A percentile compares a stretch with the other conserved stretches of the same genome.
These are phyloP conservation scores for Neopelma chrysocephalum DNA, from an alignment of 2,797 vertebrate genomes.

Conservation along the genomic window DNA sequence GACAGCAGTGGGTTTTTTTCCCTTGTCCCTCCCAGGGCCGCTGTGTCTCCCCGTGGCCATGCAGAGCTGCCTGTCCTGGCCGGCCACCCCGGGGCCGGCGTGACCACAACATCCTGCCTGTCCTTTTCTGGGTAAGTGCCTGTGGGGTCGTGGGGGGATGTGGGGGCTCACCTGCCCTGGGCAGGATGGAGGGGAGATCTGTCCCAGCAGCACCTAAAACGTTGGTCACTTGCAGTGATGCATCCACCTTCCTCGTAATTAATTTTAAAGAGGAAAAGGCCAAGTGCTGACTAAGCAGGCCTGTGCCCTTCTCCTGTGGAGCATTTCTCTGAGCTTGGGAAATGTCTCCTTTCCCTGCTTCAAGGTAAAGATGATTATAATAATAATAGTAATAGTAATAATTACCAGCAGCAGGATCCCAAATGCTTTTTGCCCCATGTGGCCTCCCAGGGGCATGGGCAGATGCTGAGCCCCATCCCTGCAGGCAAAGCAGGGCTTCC, in stretches of 20 bases:
- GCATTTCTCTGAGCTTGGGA: not conserved
- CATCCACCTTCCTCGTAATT: not conserved
- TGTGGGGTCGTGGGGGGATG: rapidly evolving
- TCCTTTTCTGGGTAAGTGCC: conserved; percentile 58
- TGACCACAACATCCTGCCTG: conserved; percentile 13
- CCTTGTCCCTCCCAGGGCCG: not conserved
- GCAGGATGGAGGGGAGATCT: not conserved
- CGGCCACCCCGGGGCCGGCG: rapidly evolving
- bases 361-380: not conserved
- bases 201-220: not conserved
- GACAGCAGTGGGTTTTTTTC: not conserved
- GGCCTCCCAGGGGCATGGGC: not conserved
- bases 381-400: not conserved
- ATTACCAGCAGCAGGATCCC: not conserved
- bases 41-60: not conserved
- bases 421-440: not conserved
- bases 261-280: conserved; percentile 21
- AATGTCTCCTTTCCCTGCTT: not conserved
- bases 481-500: not conserved
- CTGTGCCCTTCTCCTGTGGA: not conserved
- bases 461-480: not conserved
- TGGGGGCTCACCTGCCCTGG: rapidly evolving
- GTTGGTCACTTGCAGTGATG: rapidly evolving
- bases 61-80: not conserved
- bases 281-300: conserved; percentile 31